A percentile compares a stretch with the other conserved stretches of the same genome.
Conservation (phyloP, 2,888 invertebrate species). For the Drosophila paramelanica region DNA sequence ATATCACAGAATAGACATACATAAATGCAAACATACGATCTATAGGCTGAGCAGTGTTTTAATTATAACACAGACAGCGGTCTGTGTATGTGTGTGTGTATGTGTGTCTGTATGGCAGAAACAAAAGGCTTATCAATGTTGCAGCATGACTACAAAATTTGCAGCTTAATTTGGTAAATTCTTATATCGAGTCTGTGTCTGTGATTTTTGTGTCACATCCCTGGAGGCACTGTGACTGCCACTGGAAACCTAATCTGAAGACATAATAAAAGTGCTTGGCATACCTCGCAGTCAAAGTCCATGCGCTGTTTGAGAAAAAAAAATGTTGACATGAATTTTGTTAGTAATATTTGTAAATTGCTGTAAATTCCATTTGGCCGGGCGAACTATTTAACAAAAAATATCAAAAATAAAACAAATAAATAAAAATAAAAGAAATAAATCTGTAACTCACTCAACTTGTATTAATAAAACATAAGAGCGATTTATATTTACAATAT, state of each 20-base stretch:
- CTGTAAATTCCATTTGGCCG: background rate
- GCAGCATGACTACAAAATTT: constrained; percentile 27
- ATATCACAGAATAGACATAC: constrained; percentile 11
- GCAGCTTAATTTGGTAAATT: constrained; percentile 26
- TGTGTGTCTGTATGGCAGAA: background rate
- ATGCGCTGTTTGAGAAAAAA: background rate
- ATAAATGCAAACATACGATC: background rate
- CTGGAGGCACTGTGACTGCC: constrained; percentile 22
- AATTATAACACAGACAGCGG: constrained; percentile 36
- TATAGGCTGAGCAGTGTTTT: constrained; percentile 18
- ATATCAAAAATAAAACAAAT: background rate
- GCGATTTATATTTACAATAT: too few relatives aligned
- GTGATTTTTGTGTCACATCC: constrained; percentile 52
- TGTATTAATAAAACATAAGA: too few relatives aligned
- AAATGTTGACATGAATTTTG: background rate
- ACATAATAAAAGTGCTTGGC: constrained; percentile 27
- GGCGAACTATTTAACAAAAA: background rate
- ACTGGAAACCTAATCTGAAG: constrained; percentile 30
- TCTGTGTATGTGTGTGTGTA: background rate
- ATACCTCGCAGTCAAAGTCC: constrained; percentile 12
- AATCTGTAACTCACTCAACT: too few relatives aligned
- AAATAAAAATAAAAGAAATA: too few relatives aligned
- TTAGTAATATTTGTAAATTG: background rate
- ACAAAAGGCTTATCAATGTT: constrained; percentile 59
- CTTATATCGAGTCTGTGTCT: constrained; percentile 9